Evolutionary conservation across 1,140 invertebrate genomes (phyloP), one percentile per base, ranked within the genome.

Genomic region (Ceratina calcarata): DNA sequence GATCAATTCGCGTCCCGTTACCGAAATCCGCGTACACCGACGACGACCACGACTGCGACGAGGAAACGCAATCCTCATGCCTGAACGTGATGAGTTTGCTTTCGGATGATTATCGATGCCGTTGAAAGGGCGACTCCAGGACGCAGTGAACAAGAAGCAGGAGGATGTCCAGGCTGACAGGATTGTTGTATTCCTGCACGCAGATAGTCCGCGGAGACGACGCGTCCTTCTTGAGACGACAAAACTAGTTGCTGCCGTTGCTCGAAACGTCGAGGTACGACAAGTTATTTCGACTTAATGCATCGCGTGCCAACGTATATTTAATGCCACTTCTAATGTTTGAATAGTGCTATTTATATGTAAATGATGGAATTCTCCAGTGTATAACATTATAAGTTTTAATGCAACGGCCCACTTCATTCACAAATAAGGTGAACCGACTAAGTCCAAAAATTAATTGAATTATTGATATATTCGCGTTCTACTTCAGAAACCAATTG

Each of bases 1-100:
- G 74, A 88, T 89, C 90, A 89, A 90, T 90, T 88, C 71, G 60
- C 78, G 58, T 75, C 75, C 53, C 73, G 58, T 69, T 68, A 64
- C n/a, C 12, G 51, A 32, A 58, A 57, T 55, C 32, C 61, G 66
- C 55, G 58, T 55, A 57, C 37, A 37, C 18, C n/a, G n/a, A 55
- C 15, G 53, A 45, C 4, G 27, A 27, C 6, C 16, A 6, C 45
- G 55, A 13, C 22, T 4, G 7, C 24, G 20, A 7, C 15, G 16
- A 18, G 64, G 45, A 37, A 64, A 45, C 37, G 37, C 37, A 6
- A 45, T 10, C 37, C 37, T 10, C 37, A 6, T 10, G 32, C 32
- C 32, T 37, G 6, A 10, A 45, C 6, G 37, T 6, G 37, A 45
- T 10, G 37, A 6, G 37, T 8, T 45, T 10, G 2, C 10, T 10